Evolutionary conservation across 2,113 vertebrate genomes (phyloP), one percentile per base, ranked within the genome.

Genomic region (Stercorarius parasiticus): DNA sequence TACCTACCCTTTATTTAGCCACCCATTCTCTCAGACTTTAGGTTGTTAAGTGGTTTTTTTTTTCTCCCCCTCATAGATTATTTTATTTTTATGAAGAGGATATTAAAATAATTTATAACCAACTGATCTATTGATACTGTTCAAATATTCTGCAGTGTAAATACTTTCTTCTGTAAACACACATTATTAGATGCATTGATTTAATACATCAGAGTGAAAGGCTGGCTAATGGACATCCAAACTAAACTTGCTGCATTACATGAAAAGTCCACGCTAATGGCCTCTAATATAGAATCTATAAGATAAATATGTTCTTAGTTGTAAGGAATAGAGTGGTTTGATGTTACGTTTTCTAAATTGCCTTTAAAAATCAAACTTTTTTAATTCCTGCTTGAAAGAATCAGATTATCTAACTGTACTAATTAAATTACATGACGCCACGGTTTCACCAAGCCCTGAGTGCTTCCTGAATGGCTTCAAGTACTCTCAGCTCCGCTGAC

Each of bases 291-390:
- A 50, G 77, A 19, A 53, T 19, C 79, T 92, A 43, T 88, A 67
- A 91, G 86, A 73, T 49, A 83, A 86, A 38, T 55, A n/a, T 6
- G 10, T 62, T 26, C 59, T 82, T 42, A 34, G 38, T 88, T 88
- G 73, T 6, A 53, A 93, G 65, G 77, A 90, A 25, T 6, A 50
- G 61, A 66, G 36, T 49, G 64, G 72, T 43, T 90, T 62, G 32
- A 47, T 0, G 5, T 43, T 40, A 20, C 65, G 53, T 69, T 78
- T 82, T 50, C 86, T 84, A 59, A 83, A 91, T 69, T 89, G 81
- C 86, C n/a, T 94, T 82, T 71, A 84, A 86, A 94, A 96, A 82
- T 55, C 61, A 74, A 87, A 74, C 9, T n/a, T 77, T 76, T 50
- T 70, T 20, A 43, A 71, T 70, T 81, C 66, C 69, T 71, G 29